Evolutionary conservation across 2,113 vertebrate species (phyloP).

Genomic region (Holacanthus passer): DNA sequence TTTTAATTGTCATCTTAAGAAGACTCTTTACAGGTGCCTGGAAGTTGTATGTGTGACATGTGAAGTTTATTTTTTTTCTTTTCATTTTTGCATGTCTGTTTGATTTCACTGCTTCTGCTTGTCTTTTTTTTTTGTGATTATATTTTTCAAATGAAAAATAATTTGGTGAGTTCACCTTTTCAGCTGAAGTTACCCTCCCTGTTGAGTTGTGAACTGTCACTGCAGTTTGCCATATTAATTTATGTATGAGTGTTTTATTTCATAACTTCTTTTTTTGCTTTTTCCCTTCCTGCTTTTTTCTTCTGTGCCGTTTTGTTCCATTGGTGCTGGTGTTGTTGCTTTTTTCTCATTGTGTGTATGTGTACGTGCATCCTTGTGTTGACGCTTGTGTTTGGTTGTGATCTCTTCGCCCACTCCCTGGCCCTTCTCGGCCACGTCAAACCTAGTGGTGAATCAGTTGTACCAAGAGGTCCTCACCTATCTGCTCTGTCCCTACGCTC

Average conservation of each 20-base stretch:
- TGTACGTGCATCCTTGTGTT: too few relatives aligned
- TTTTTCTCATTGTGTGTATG: background rate
- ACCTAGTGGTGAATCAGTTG: constrained; percentile 93
- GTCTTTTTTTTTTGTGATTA: background rate
- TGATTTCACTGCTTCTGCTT: constrained; percentile 11
- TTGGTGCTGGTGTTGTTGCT: constrained; percentile 44
- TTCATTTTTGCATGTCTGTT: background rate
- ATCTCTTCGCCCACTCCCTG: constrained; percentile 42
- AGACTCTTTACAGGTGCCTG: background rate
- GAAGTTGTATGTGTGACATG: background rate
- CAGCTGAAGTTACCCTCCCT: background rate
- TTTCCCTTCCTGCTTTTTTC: constrained; percentile 30
- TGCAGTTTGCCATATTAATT: constrained; percentile 27
- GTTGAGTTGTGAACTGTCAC: constrained; percentile 6
- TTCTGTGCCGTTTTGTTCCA: constrained; percentile 32
- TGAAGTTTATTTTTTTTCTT: background rate
- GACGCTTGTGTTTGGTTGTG: constrained; percentile 13
- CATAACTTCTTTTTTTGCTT: constrained; percentile 30
- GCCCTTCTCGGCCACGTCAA: constrained; percentile 73
- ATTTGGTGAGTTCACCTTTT: constrained; percentile 32
- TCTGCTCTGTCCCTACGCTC: constrained; percentile 97
- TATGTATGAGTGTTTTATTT: constrained; percentile 7
- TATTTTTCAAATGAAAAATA: constrained; percentile 27
- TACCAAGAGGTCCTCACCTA: constrained; percentile 98
- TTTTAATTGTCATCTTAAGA: background rate